phyloP scores from a whole-genome alignment of 2,797 vertebrate species.

The Cryptoblepharus egeriae region DNA sequence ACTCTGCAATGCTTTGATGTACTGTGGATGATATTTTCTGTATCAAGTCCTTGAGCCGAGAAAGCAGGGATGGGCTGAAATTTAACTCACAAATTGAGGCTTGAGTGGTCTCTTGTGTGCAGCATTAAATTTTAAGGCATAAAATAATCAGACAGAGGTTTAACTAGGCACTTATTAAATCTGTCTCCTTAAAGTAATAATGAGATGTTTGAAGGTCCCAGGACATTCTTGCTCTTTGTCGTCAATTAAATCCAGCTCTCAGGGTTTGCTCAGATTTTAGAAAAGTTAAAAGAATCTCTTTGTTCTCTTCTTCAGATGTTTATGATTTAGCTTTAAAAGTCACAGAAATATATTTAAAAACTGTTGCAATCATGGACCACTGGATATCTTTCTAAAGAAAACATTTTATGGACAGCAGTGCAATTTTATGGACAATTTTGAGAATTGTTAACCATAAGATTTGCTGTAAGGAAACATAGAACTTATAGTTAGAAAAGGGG shows the following conservation, averaged over 20 bases:
- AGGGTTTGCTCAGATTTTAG: conserved; percentile 7
- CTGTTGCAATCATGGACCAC: background rate
- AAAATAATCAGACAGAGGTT: conserved; percentile 48
- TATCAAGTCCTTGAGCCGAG: background rate
- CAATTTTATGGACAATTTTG: conserved; percentile 1
- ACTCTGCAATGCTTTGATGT: background rate
- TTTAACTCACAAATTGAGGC: background rate
- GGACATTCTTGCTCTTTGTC: background rate
- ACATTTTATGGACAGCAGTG: background rate
- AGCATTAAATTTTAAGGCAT: background rate
- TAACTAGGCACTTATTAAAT: conserved; percentile 20
- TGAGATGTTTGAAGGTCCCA: background rate
- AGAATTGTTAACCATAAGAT: conserved; percentile 2
- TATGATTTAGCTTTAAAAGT: conserved; percentile 14
- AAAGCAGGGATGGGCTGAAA: background rate
- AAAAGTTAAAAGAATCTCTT: conserved; percentile 8
- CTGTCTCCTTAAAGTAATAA: conserved; percentile 19
- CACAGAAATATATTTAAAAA: background rate
- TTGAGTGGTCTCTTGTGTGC: background rate
- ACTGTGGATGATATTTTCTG: conserved; percentile 17
- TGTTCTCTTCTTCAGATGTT: conserved; percentile 1
- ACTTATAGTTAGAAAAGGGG: background rate
- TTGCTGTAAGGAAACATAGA: background rate
- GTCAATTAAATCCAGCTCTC: background rate
- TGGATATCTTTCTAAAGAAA: background rate